These are phyloP conservation scores for Marmota flaviventris DNA, from an alignment of 2,113 vertebrate species.

Conservation along the genomic window DNA sequence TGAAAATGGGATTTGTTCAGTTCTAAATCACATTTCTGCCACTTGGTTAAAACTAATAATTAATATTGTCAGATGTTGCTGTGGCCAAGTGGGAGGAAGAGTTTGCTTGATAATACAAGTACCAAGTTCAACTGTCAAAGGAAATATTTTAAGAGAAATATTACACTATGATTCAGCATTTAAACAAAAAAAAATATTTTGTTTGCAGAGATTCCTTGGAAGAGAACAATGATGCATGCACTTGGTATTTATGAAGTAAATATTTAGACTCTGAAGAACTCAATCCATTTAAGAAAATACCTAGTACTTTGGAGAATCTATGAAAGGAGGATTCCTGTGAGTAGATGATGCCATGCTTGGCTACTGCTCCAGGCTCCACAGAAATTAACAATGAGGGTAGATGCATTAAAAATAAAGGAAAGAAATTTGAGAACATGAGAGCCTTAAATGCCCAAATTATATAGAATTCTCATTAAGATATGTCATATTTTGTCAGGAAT, in stretches of 20 bases:
- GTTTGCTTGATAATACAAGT: not conserved
- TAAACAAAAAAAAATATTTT: not conserved
- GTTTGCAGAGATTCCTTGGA: not conserved
- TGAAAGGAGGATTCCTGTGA: not conserved
- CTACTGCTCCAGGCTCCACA: not conserved
- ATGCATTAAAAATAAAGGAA: not conserved
- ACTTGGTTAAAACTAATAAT: not conserved
- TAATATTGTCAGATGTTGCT: not conserved
- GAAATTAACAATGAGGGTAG: not conserved
- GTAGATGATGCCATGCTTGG: not conserved
- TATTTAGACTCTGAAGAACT: not conserved
- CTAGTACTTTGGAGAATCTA: not conserved
- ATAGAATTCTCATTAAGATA: not conserved
- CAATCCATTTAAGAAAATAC: not conserved
- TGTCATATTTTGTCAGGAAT: constrained; percentile 5
- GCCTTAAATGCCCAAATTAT: not conserved
- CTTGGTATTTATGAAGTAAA: not conserved
- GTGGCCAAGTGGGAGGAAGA: not conserved
- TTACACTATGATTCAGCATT: not conserved
- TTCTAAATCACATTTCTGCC: not conserved
- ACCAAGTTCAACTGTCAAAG: not conserved
- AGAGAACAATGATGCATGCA: not conserved
- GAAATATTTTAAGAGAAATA: not conserved
- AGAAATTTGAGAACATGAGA: not conserved
- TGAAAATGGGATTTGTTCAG: not conserved